phyloP scores from a whole-genome alignment of 2,113 vertebrate species.

The Oxyruncus cristatus region DNA sequence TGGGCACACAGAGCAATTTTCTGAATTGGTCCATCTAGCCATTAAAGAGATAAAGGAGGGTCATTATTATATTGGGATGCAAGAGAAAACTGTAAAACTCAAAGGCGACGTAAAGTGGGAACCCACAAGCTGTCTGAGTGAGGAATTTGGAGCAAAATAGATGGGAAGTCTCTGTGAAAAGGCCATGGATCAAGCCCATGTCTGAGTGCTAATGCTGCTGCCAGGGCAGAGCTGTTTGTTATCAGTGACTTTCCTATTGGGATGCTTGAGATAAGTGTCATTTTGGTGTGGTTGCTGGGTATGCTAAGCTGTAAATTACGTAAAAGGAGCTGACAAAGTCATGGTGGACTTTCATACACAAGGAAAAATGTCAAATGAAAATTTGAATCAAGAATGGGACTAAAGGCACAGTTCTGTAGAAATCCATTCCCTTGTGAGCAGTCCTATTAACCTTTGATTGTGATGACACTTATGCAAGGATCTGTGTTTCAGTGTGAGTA shows the following conservation, averaged over 20 bases:
- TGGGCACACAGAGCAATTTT: not conserved
- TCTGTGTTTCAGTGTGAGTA: not conserved
- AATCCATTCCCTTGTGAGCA: not conserved
- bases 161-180: not conserved
- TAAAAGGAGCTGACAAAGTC: not conserved
- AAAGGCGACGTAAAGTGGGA: not conserved
- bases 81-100: not conserved
- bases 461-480: not conserved
- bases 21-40: not conserved
- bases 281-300: not conserved
- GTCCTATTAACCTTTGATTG: not conserved
- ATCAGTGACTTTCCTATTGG: not conserved
- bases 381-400: not conserved
- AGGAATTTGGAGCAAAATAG: not conserved
- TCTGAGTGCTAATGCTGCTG: not conserved
- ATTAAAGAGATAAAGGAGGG: not conserved
- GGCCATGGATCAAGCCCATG: not conserved
- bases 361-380: not conserved
- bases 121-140: not conserved
- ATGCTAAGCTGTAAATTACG: not conserved
- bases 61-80: not conserved
- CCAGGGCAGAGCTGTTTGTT: not conserved
- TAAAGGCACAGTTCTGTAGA: not conserved
- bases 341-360: not conserved
- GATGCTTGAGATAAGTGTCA: not conserved